Base-by-base conservation (phyloP, 2,797 vertebrate genomes). In the Melanotaenia boesemani region DNA sequence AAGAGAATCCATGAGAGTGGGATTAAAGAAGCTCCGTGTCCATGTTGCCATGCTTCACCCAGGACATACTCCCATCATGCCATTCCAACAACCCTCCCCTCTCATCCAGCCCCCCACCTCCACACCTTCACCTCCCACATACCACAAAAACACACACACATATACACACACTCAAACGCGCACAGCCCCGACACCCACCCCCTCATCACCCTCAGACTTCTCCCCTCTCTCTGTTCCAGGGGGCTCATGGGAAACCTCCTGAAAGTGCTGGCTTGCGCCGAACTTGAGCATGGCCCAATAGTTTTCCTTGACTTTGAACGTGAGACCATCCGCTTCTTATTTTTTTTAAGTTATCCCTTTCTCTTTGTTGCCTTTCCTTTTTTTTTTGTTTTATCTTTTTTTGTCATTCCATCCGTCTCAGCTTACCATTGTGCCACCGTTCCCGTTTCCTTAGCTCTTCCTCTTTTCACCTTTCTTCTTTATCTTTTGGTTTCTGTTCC, bases 261-360 rank as follows among this genome's bases (percentile, higher is more conserved):
- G 95, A 97, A 97, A 96, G 96, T 97, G 95, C 96, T 97, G 96
- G 95, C 96, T 96, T 97, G 96, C 95, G 93, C 95, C 94, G 96
- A 97, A 89, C 96, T 97, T 96, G 97, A 97, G 95, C 97, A 97
- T 96, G 96, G 97, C 95, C 96, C 95, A 95, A 97, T 96, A 96
- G 95, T 98, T 97, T 97, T 96, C 97, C 97, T 98, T 97, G 97
- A 97, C 97, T 97, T 97, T 97, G 96, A 97, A 97, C 95, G 96
- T 98, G 97, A 98, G 97, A 96, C 87, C 92, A 92, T 94, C 89
- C 88, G 91, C 91, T 93, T 92, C 74, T 87, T 92, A 86, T 84
- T 92, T 82, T 85, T 88, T 34, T 92, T 92, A 71, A 92, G 83
- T 89, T 91, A 77, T 93, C 85, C 90, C 81, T 89, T 89, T 92